Percentiles rank a stretch among this genome's conserved stretches.
These are phyloP conservation scores for Eulimnadia texana DNA, from an alignment of 1,140 invertebrate species.

Conservation along the genomic window DNA sequence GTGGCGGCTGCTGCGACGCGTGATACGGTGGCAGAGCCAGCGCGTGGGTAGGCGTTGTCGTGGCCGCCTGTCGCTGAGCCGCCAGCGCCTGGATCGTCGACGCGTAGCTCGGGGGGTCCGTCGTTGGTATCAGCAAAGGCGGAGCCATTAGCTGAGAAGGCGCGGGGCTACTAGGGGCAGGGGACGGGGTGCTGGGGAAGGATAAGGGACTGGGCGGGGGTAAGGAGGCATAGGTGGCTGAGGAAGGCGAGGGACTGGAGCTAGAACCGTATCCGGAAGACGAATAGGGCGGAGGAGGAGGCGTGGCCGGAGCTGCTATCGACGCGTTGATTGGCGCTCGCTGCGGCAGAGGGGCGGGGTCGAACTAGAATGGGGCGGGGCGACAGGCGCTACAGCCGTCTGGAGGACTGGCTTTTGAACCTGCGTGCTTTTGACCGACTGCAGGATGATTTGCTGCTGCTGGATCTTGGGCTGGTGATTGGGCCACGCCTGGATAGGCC, in stretches of 20 bases:
- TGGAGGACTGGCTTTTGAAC: conserved; percentile 86
- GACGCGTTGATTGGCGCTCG: conserved; percentile 3
- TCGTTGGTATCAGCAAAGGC: conserved; percentile 40
- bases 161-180: conserved; percentile 18
- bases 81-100: conserved; percentile 61
- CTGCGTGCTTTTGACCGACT: conserved; percentile 85
- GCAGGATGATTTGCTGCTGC: conserved; percentile 87
- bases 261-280: conserved; percentile 9
- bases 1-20: conserved; percentile 34
- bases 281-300: conserved; percentile 25
- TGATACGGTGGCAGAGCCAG: conserved; percentile 12
- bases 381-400: conserved; percentile 68
- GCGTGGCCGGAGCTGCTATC: conserved; percentile 23
- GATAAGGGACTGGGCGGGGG: conserved; percentile 20
- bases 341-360: conserved; percentile 17
- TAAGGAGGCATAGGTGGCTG: conserved; percentile 25
- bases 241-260: conserved; percentile 12
- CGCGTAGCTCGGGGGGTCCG: conserved; percentile 79
- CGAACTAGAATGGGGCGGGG: conserved; percentile 15
- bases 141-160: background rate
- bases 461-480: conserved; percentile 42
- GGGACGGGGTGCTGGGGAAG: conserved; percentile 13
- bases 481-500: conserved; percentile 29
- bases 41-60: conserved; percentile 2
- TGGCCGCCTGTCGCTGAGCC: conserved; percentile 33